Conservation (phyloP, 2,888 invertebrate genomes). For the Dasypogon diadema region DNA sequence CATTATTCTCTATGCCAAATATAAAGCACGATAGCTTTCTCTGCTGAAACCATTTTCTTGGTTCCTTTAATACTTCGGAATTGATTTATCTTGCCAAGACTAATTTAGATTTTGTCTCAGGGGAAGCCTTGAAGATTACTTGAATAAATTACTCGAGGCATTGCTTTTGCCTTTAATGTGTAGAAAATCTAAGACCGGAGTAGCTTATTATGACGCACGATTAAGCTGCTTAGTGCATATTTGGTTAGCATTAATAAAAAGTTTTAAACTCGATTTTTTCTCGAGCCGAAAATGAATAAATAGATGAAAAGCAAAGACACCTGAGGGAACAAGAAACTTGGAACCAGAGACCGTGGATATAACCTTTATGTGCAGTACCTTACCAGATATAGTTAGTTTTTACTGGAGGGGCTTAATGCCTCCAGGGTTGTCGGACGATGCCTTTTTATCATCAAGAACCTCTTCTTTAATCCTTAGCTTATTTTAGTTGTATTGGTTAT, state of each 20-base stretch:
- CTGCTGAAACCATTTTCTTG: slow-evolving; percentile 28
- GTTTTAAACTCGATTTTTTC: slow-evolving; percentile 13
- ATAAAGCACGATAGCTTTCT: not conserved
- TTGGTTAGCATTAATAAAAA: not conserved
- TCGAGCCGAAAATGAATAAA: slow-evolving; percentile 11
- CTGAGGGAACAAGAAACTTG: slow-evolving; percentile 2
- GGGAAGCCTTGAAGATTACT: slow-evolving; percentile 1
- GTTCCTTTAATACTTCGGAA: slow-evolving; percentile 11
- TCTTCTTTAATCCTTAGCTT: slow-evolving; percentile 37
- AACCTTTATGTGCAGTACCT: not conserved
- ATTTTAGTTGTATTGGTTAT: not conserved
- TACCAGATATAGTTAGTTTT: slow-evolving; percentile 12
- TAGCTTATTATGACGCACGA: slow-evolving; percentile 35
- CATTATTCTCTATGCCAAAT: slow-evolving; percentile 45
- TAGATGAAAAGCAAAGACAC: slow-evolving; percentile 10
- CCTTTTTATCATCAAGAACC: slow-evolving; percentile 37
- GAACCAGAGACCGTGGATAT: slow-evolving; percentile 24
- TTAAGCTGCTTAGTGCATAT: slow-evolving; percentile 10
- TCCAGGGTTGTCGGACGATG: slow-evolving; percentile 10
- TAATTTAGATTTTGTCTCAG: slow-evolving; percentile 32
- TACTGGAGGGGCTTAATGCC: slow-evolving; percentile 15
- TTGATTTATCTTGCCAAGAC: slow-evolving; percentile 44
- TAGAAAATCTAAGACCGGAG: not conserved
- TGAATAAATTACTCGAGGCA: slow-evolving; percentile 9
- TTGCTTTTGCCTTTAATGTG: not conserved